Base-by-base conservation (phyloP, 2,113 vertebrate species). In the Pandion haliaetus region DNA sequence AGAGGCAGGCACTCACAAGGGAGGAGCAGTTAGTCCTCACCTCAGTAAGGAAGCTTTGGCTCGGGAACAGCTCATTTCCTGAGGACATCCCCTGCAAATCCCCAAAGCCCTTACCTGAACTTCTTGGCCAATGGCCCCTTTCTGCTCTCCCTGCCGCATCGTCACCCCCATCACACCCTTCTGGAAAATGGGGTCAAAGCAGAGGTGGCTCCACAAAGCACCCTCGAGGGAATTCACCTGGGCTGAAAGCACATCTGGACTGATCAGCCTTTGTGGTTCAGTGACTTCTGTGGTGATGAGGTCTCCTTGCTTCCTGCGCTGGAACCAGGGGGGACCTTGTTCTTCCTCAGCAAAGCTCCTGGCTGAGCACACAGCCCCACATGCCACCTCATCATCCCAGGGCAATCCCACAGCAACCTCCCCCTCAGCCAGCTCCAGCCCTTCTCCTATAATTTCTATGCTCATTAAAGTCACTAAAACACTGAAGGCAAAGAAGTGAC, bases 341-440 rank as follows among this genome's bases (percentile, higher is more conserved):
- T 49, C 23, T 14, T 50, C 21, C 31, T n/a, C 18, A 17, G 31
- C n/a, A 76, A 38, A 80, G 14, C 34, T 65, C 26, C 32, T 44
- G 42, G 17, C 14, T 40, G 31, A 73, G 13, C 7, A 8, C 32
- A 66, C 0, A 0, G 42, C 11, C 69, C 17, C 5, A 13, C 0
- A 0, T 18, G 14, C 26, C 42, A 66, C 28, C 34, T 54, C 81
- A 73, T 4, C 29, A 45, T 25, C 38, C 31, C 19, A 20, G 12
- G 6, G 34, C 10, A 6, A 83, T 29, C 40, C n/a, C 49, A 62
- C 1, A 31, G 45, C 17, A 69, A 62, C 9, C 13, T 69, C 12
- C 3, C 15, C 8, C 17, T 65, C 62, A 65, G 36, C 13, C 77
- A 73, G 18, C 10, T 73, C 36, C 55, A 74, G 45, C 21, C 50